Evolutionary conservation across 2,797 vertebrate species (phyloP).

Genomic region (Allochrocebus solatus): DNA sequence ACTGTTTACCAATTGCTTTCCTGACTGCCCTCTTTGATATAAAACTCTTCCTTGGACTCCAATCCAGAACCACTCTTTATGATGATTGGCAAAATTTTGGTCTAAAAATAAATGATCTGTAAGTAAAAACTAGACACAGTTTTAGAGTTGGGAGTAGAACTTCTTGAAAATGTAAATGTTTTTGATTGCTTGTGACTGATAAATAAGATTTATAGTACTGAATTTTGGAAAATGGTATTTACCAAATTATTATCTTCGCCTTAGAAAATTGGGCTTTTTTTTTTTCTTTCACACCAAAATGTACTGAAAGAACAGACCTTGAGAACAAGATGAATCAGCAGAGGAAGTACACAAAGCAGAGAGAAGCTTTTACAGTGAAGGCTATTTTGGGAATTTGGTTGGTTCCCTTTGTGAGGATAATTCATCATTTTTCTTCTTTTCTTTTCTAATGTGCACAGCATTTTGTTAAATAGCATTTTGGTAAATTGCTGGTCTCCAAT

Average conservation of each 20-base stretch:
- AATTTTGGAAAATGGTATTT: not conserved
- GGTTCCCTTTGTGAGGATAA: slow-evolving; percentile 29
- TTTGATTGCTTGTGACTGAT: not conserved
- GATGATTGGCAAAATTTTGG: not conserved
- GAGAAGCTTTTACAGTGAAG: not conserved
- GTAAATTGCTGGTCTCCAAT: slow-evolving; percentile 46
- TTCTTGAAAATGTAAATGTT: not conserved
- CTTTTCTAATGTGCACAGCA: not conserved
- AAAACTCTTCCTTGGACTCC: not conserved
- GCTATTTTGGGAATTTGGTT: slow-evolving; percentile 29
- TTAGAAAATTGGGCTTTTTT: not conserved
- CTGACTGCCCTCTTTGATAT: not conserved
- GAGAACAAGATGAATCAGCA: slow-evolving; percentile 27
- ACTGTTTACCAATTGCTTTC: not conserved
- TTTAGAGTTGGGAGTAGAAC: not conserved
- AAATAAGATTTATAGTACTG: not conserved
- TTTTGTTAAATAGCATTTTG: slow-evolving; percentile 56
- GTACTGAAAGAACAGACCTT: not conserved
- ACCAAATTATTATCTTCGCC: not conserved
- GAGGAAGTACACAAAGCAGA: not conserved
- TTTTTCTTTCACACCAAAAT: not conserved
- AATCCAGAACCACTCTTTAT: not conserved
- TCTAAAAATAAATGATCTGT: not conserved
- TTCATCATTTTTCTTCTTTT: not conserved
- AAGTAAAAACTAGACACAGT: not conserved